Base-by-base conservation (phyloP, 2,797 vertebrate genomes). In the Lophotriccus pileatus region DNA sequence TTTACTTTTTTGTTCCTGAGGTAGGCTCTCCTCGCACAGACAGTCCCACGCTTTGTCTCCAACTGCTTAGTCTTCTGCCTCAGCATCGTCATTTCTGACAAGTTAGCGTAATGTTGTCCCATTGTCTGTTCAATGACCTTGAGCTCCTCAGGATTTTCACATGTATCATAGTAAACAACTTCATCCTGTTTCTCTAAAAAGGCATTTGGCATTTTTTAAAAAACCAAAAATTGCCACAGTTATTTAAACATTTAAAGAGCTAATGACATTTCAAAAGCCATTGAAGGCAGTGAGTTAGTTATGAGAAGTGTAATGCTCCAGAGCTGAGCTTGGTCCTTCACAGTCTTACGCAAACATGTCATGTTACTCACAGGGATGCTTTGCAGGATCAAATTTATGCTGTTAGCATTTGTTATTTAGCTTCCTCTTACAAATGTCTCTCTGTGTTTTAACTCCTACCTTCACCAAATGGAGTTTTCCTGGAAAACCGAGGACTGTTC, bases 111-210 rank as follows among this genome's bases (percentile, higher is more conserved):
- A 84, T 87, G 93, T 49, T 86, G 96, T 95, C 90, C 96, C 73
- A 67, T 90, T 3, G 63, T 89, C 56, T 95, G 95, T 59, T 97
- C 94, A 84, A 98, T 43, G 76, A 97, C 98, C 92, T 97, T 96
- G 82, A 99, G 98, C 94, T 99, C 99, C 96, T 99, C 98, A 1
- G 98, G 98, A 82, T 98, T 99, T 97, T 99, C 98, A 94, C 98
- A 99, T 8, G 99, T 98, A 79, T 99, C 99, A 1, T 99, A 99
- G 95, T 99, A 99, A 92, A 99, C 98, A 93, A 99, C 99, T 98
- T 99, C 99, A 88, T 99, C 98, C 95, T 98, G 98, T 97, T 99
- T 98, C 82, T 99, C 99, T 99, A 96, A 87, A 97, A 97, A 97
- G 88, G 84, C 44, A 97, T 94, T 75, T 78, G 76, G 78, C 91